Percentiles rank a stretch among this genome's conserved stretches.
Evolutionary conservation across 2,113 vertebrate species (phyloP).

Genomic region (Syrmaticus mikado): DNA sequence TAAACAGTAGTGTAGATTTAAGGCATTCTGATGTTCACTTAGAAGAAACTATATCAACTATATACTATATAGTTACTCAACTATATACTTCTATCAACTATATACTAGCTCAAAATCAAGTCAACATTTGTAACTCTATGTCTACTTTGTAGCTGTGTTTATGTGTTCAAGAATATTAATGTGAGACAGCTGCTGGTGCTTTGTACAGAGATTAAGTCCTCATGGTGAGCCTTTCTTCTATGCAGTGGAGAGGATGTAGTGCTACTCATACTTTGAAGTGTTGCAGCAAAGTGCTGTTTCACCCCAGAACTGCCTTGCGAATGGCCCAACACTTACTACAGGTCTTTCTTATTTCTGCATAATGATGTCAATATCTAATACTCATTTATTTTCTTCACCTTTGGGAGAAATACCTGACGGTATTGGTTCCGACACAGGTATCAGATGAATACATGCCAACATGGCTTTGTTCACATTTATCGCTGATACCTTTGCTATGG

Average conservation of each 20-base stretch:
- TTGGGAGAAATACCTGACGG: background rate
- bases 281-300: constrained; percentile 3
- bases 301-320: background rate
- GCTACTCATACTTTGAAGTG: background rate
- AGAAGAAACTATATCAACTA: constrained; percentile 8
- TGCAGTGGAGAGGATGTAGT: background rate
- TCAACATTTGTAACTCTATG: background rate
- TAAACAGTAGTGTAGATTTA: constrained; percentile 23
- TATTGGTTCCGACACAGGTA: background rate
- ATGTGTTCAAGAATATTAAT: constrained; percentile 36
- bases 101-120: constrained; percentile 36
- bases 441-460: background rate
- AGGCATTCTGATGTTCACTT: background rate
- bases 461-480: background rate
- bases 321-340: background rate
- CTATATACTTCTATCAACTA: constrained; percentile 7
- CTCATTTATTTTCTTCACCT: background rate
- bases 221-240: background rate
- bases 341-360: background rate
- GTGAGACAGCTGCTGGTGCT: constrained; percentile 38
- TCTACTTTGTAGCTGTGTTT: constrained; percentile 5
- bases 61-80: no score
- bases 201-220: background rate
- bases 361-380: background rate
- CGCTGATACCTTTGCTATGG: background rate